Evolutionary conservation across 2,113 vertebrate genomes (phyloP).

Genomic region (Rhabdornis inornatus): DNA sequence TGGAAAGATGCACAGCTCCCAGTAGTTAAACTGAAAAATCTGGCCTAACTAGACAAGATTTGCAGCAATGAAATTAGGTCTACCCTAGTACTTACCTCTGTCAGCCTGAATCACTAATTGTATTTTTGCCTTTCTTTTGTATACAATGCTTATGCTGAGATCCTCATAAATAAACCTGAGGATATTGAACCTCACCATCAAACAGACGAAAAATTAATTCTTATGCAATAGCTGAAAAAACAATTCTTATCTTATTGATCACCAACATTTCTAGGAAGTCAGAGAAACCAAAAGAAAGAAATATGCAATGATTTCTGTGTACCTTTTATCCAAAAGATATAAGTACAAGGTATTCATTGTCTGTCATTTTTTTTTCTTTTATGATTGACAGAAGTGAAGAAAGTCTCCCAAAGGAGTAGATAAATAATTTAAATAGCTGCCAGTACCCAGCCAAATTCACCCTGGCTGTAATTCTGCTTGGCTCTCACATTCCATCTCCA

Average conservation of each 20-base stretch:
- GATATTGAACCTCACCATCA: neutral
- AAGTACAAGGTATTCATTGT: neutral
- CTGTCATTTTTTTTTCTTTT: neutral
- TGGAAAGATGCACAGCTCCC: neutral
- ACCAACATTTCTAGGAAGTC: neutral
- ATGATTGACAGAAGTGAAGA: neutral
- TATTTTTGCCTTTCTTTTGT: neutral
- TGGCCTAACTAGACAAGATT: neutral
- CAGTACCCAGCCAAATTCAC: neutral
- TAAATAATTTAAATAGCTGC: slow-evolving; percentile 45
- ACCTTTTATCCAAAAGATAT: neutral
- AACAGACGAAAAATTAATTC: neutral
- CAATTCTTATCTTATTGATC: neutral
- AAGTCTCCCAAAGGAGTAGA: neutral
- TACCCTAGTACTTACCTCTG: neutral
- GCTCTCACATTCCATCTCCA: neutral
- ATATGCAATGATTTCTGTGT: neutral
- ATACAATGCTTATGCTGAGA: neutral
- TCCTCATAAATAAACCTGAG: neutral
- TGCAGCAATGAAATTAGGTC: neutral
- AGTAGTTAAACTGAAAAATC: neutral
- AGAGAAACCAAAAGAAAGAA: neutral
- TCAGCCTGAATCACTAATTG: neutral
- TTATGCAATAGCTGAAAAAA: neutral
- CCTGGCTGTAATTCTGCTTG: neutral